phyloP scores from a whole-genome alignment of 1,140 invertebrate species.

The Lamellibrachia luymesi region DNA sequence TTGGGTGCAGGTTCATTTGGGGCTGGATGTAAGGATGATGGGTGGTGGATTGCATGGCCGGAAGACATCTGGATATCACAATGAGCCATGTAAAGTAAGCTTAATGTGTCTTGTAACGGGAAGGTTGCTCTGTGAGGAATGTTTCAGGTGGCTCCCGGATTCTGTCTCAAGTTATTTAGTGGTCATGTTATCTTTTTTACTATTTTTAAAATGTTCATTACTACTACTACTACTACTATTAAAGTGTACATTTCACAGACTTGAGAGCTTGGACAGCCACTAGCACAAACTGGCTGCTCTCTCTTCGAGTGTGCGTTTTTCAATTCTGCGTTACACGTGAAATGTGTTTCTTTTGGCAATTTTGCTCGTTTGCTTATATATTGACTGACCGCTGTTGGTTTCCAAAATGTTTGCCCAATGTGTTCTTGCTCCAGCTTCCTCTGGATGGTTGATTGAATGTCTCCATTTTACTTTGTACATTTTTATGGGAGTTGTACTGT shows the following conservation, averaged over 20 bases:
- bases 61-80: neutral
- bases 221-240: neutral
- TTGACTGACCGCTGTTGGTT: neutral
- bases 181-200: slow-evolving; percentile 5
- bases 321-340: neutral
- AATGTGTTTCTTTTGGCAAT: neutral
- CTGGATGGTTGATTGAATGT: neutral
- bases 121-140: neutral
- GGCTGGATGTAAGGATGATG: neutral
- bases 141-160: neutral
- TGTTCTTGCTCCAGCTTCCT: neutral
- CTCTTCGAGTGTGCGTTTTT: neutral
- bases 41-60: neutral
- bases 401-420: neutral
- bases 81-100: neutral
- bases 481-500: neutral
- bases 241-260: neutral
- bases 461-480: neutral
- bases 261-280: neutral
- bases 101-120: neutral
- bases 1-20: neutral
- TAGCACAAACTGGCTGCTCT: neutral
- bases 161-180: neutral
- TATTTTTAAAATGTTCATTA: slow-evolving; percentile 2
- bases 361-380: neutral